These are phyloP conservation scores for Drosophila monieri DNA, from an alignment of 2,888 invertebrate species.

Conservation along the genomic window DNA sequence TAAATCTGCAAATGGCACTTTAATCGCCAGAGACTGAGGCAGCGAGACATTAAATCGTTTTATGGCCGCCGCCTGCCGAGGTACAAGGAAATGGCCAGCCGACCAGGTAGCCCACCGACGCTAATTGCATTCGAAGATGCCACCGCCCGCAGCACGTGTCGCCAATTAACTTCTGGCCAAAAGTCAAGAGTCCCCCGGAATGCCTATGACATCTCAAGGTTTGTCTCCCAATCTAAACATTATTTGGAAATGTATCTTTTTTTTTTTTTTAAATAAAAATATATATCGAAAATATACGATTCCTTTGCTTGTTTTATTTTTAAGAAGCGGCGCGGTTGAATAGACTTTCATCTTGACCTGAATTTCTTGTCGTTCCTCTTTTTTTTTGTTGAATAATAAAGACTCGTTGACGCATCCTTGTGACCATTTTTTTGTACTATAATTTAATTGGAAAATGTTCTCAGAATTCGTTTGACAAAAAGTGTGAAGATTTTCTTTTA, in stretches of 20 bases:
- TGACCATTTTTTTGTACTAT: constrained; percentile 32
- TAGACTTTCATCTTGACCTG: constrained; percentile 76
- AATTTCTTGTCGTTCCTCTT: constrained; percentile 44
- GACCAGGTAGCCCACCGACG: constrained; percentile 16
- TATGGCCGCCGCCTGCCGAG: constrained; percentile 8
- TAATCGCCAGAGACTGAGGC: constrained; percentile 29
- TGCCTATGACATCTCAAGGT: constrained; percentile 30
- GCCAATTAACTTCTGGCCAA: constrained; percentile 33
- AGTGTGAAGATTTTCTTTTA: background rate
- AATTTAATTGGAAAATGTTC: constrained; percentile 36
- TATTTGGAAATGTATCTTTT: constrained; percentile 14
- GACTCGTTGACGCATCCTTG: constrained; percentile 35
- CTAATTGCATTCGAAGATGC: constrained; percentile 45
- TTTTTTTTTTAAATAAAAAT: background rate
- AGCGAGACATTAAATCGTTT: constrained; percentile 35
- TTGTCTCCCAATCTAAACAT: constrained; percentile 24
- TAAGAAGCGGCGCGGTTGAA: constrained; percentile 56
- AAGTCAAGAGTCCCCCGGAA: constrained; percentile 17
- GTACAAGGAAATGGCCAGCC: constrained; percentile 5
- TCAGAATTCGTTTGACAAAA: constrained; percentile 7
- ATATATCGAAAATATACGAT: background rate
- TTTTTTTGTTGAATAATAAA: constrained; percentile 31
- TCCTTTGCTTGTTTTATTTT: constrained; percentile 37
- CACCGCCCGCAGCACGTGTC: constrained; percentile 34
- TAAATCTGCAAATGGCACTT: constrained; percentile 36